Base-by-base conservation (phyloP, 2,113 vertebrate genomes). In the Isichthys henryi region DNA sequence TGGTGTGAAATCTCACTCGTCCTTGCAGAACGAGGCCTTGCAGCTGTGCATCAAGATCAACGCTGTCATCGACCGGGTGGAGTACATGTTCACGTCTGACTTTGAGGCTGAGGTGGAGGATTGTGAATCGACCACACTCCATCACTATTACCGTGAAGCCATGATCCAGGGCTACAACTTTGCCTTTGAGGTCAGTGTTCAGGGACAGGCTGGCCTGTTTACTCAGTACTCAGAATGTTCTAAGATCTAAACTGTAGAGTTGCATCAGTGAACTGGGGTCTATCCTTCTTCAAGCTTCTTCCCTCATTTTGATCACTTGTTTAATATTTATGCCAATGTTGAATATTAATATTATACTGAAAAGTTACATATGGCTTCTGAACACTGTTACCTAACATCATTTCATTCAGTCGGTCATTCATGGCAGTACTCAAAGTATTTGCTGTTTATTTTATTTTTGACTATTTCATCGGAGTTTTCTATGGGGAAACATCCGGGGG, bases 161-260 rank as follows among this genome's bases (percentile, higher is more conserved):
- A 99, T 99, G 98, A 98, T 98, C 93, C 98, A 99, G 92, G 97
- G 96, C 49, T 99, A 99, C 94, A 99, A 99, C 92, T 99, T 99
- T 92, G 98, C 98, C 80, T 99, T 99, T 53, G 98, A 99, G 97
- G 98, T 99, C 93, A 92, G 95, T 91, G n/a, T 88, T 82, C 31
- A 53, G 85, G 23, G 50, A n/a, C 50, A 35, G 85, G 11, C 3
- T 31, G 48, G n/a, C 48, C 48, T 53, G n/a, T 87, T 17, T 39
- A 43, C 27, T 84, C 19, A 10, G 45, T 50, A 49, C 23, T 21
- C 13, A 48, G 23, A 86, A 86, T 49, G 83, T 83, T 86, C 74
- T 80, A 17, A 6, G 45, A 31, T 48, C 43, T 50, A 23, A 48
- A 27, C 19, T 50, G 8, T 39, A 39, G 5, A 77, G 13, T 74